These are phyloP conservation scores for Chymomyza fuscimana DNA, from an alignment of 2,888 invertebrate genomes.

Conservation along the genomic window DNA sequence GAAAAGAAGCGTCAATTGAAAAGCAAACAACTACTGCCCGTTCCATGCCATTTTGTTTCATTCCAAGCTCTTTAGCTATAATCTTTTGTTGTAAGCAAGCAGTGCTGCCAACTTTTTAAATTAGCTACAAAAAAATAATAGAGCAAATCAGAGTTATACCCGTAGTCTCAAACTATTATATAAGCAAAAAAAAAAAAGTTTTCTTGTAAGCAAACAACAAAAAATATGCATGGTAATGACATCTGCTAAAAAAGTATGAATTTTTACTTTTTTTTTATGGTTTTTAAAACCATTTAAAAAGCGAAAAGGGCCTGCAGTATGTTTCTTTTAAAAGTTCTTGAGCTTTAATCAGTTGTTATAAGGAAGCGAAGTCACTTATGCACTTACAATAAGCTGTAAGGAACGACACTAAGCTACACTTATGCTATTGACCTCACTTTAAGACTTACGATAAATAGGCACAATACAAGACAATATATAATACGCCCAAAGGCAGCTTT, in stretches of 20 bases:
- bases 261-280: background rate
- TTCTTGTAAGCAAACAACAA: background rate
- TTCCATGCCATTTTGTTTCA: background rate
- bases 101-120: background rate
- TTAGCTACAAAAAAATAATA: too few species aligned
- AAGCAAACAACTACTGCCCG: background rate
- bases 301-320: too few species aligned
- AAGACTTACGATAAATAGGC: background rate
- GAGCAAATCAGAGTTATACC: too few species aligned
- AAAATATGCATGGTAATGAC: too few species aligned
- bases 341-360: background rate
- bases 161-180: too few species aligned
- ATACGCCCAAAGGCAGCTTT: background rate
- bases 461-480: background rate
- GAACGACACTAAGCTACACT: constrained; percentile 22
- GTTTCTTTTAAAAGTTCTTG: background rate
- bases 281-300: background rate
- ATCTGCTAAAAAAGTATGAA: background rate
- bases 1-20: background rate
- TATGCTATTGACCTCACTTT: constrained; percentile 4
- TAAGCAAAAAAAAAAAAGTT: too few species aligned
- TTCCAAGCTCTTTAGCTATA: background rate
- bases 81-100: background rate
- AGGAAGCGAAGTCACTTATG: background rate
- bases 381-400: constrained; percentile 25